phyloP scores from a whole-genome alignment of 2,797 vertebrate genomes.

The Cephalopachus bancanus region DNA sequence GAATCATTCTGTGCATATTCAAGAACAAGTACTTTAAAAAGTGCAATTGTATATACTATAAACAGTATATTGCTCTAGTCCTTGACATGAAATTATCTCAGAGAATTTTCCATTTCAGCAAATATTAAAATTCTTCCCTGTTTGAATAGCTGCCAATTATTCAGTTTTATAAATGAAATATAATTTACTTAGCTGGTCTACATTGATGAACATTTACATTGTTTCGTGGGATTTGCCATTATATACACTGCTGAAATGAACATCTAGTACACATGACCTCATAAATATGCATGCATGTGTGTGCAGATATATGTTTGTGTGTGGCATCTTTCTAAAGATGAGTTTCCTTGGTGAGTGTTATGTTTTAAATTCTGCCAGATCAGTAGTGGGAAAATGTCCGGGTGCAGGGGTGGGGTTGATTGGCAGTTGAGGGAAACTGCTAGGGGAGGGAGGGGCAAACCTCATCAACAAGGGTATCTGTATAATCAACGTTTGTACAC shows the following conservation, averaged over 20 bases:
- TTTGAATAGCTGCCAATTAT: background rate
- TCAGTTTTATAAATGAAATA: background rate
- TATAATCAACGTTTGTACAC: too few relatives aligned
- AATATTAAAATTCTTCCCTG: background rate
- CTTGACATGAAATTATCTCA: conserved; percentile 7
- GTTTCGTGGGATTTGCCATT: conserved; percentile 20
- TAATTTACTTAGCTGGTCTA: background rate
- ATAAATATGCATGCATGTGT: background rate
- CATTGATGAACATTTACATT: background rate
- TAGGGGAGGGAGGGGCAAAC: too few relatives aligned
- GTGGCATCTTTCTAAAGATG: background rate
- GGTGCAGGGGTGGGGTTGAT: too few relatives aligned
- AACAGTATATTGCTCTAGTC: background rate
- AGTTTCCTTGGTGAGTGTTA: background rate
- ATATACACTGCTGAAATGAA: background rate
- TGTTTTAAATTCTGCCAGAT: background rate
- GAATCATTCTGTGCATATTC: background rate
- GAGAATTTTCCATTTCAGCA: background rate
- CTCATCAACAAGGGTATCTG: too few relatives aligned
- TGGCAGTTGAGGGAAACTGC: too few relatives aligned
- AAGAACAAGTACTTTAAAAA: background rate
- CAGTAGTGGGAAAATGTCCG: too few relatives aligned
- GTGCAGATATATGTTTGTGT: background rate
- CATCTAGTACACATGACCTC: background rate
- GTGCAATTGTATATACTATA: background rate